These are phyloP conservation scores for Eulacestoma nigropectus DNA, from an alignment of 2,113 vertebrate genomes.

Conservation along the genomic window DNA sequence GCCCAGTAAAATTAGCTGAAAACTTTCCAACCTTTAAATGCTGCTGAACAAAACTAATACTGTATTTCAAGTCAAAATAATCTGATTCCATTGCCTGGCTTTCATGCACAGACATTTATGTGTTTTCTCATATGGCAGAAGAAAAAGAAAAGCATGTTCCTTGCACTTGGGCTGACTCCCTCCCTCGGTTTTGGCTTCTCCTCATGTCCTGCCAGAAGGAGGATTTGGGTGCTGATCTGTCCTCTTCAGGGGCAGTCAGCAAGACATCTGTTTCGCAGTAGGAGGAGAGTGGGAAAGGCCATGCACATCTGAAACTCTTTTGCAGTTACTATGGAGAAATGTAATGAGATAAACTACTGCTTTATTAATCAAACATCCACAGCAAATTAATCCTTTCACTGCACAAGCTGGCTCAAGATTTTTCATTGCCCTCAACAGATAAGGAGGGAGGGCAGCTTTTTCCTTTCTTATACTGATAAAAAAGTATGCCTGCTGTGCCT, in stretches of 20 bases:
- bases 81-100: neutral
- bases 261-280: neutral
- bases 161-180: neutral
- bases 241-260: neutral
- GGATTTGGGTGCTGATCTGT: neutral
- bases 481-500: neutral
- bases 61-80: neutral
- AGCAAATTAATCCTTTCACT: conserved; percentile 35
- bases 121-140: neutral
- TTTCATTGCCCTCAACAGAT: neutral
- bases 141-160: neutral
- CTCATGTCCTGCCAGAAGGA: neutral
- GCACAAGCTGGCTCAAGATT: neutral
- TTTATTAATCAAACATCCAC: conserved; percentile 37
- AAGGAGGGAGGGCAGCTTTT: neutral
- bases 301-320: neutral
- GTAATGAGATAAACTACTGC: conserved; percentile 20
- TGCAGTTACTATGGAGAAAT: neutral
- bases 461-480: neutral
- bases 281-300: neutral
- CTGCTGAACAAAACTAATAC: neutral
- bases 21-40: neutral
- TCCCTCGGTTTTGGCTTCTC: neutral
- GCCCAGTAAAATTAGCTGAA: neutral
- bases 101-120: neutral